A percentile compares a stretch with the other conserved stretches of the same genome.
Evolutionary conservation across 2,113 vertebrate genomes (phyloP).

Genomic region (Notothenia coriiceps): DNA sequence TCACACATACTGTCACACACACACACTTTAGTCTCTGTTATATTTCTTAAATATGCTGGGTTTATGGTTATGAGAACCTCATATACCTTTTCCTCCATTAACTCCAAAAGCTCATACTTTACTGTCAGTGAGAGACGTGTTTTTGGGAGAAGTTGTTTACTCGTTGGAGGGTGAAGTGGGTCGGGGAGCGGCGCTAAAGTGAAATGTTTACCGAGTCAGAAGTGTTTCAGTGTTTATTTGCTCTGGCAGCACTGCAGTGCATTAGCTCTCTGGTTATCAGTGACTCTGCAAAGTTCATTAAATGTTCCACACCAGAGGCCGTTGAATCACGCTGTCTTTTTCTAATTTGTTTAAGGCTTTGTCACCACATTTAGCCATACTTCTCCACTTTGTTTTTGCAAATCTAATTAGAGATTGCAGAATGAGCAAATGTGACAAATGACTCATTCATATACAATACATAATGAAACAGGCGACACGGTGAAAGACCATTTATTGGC

Average conservation of each 20-base stretch:
- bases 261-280: conserved; percentile 54
- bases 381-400: conserved; percentile 58
- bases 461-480: conserved; percentile 37
- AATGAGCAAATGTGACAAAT: conserved; percentile 56
- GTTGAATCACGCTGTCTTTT: conserved; percentile 71
- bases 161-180: conserved; percentile 17
- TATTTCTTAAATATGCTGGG: neutral
- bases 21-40: no score
- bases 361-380: conserved; percentile 64
- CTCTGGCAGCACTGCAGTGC: conserved; percentile 31
- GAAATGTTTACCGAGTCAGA: conserved; percentile 50
- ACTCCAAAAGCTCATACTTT: conserved; percentile 16
- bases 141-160: conserved; percentile 31
- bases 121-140: conserved; percentile 12
- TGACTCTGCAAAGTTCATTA: conserved; percentile 68
- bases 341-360: conserved; percentile 64
- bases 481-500: conserved; percentile 8
- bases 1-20: no score
- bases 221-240: conserved; percentile 51
- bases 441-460: conserved; percentile 37
- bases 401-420: conserved; percentile 67
- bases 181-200: conserved; percentile 33
- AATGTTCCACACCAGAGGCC: conserved; percentile 62
- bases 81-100: neutral
- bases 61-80: neutral